These are phyloP conservation scores for Tetropium fuscum DNA, from an alignment of 2,888 invertebrate genomes.

Conservation along the genomic window DNA sequence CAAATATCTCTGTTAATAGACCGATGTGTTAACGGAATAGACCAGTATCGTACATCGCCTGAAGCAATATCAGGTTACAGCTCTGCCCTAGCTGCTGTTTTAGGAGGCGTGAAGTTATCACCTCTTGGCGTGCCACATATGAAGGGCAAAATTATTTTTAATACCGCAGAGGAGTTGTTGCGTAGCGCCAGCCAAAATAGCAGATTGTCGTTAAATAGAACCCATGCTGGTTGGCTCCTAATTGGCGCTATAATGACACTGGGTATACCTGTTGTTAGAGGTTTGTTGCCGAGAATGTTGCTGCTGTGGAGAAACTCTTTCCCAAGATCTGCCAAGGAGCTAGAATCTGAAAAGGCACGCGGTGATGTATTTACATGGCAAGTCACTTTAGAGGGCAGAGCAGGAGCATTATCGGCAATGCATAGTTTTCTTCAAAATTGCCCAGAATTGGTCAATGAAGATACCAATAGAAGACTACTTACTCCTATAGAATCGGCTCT, in stretches of 20 bases:
- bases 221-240: conserved; percentile 97
- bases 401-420: conserved; percentile 96
- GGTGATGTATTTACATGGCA: conserved; percentile 99
- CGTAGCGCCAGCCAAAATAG: conserved; percentile 98
- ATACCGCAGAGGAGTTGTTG: conserved; percentile 95
- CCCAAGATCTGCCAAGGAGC: conserved; percentile 94
- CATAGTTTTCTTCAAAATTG: conserved; percentile 93
- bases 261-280: conserved; percentile 92
- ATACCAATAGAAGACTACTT: conserved; percentile 88
- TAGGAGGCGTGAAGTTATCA: conserved; percentile 91
- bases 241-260: conserved; percentile 97
- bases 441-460: conserved; percentile 90
- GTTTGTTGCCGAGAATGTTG: conserved; percentile 92
- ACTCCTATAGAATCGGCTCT: conserved; percentile 96
- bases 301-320: conserved; percentile 98
- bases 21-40: conserved; percentile 87
- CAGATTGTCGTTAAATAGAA: conserved; percentile 91
- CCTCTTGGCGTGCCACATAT: conserved; percentile 96
- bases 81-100: conserved; percentile 91
- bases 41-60: conserved; percentile 89
- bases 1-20: conserved; percentile 95
- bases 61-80: conserved; percentile 93
- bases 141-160: conserved; percentile 97
- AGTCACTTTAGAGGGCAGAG: conserved; percentile 95
- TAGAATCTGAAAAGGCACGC: conserved; percentile 96